A percentile compares a stretch with the other conserved stretches of the same genome.
Evolutionary conservation across 2,113 vertebrate species (phyloP).

Genomic region (Grammomys dolichurus): DNA sequence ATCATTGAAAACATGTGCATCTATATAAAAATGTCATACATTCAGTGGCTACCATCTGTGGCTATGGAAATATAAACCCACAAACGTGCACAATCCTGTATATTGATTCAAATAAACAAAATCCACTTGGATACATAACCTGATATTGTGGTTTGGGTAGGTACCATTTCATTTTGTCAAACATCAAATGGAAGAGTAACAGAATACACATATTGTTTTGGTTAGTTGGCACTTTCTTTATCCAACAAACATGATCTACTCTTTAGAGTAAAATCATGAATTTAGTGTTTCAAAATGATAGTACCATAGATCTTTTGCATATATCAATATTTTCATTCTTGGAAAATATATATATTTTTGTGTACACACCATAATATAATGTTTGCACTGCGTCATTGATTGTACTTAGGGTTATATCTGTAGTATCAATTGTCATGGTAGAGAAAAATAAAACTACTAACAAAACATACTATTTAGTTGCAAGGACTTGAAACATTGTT

Average conservation of each 20-base stretch:
- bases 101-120: slow-evolving; percentile 79
- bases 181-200: slow-evolving; percentile 67
- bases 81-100: slow-evolving; percentile 71
- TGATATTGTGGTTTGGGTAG: slow-evolving; percentile 80
- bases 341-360: neutral
- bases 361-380: neutral
- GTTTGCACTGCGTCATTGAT: neutral
- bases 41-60: slow-evolving; percentile 83
- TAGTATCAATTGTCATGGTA: neutral
- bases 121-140: slow-evolving; percentile 68
- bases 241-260: slow-evolving; percentile 5
- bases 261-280: slow-evolving; percentile 50
- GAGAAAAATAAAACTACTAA: neutral
- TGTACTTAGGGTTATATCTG: neutral
- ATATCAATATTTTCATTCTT: neutral
- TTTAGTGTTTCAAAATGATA: neutral
- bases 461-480: neutral
- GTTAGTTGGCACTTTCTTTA: slow-evolving; percentile 60
- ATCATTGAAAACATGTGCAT: slow-evolving; percentile 88
- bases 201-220: slow-evolving; percentile 60
- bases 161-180: slow-evolving; percentile 73
- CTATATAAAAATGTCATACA: slow-evolving; percentile 77
- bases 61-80: slow-evolving; percentile 76
- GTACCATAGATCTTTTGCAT: neutral
- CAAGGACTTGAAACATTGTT: neutral